Evolutionary conservation across 2,113 vertebrate species (phyloP).

Genomic region (Tor tambroides): DNA sequence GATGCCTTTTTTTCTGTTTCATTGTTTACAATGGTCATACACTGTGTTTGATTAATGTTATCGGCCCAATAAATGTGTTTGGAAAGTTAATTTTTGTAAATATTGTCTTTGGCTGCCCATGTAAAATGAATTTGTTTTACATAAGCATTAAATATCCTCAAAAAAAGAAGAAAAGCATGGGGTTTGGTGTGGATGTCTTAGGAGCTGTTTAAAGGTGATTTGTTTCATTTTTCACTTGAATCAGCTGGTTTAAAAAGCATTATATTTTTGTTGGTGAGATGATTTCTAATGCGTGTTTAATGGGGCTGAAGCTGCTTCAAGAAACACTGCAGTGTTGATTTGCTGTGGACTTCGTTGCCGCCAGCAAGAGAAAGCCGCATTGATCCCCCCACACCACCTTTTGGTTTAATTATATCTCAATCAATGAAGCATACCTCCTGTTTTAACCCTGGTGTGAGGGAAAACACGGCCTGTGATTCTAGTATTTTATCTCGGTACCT

Average conservation of each 20-base stretch:
- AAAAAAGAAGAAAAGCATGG: neutral
- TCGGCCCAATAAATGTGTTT: constrained; percentile 97
- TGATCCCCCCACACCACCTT: constrained; percentile 57
- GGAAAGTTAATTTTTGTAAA: constrained; percentile 78
- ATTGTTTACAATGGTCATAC: constrained; percentile 95
- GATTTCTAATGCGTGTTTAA: constrained; percentile 38
- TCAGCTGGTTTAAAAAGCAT: constrained; percentile 39
- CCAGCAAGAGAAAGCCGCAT: constrained; percentile 40
- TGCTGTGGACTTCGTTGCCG: constrained; percentile 4
- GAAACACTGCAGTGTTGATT: constrained; percentile 33
- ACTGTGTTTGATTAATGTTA: constrained; percentile 95
- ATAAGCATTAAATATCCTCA: neutral
- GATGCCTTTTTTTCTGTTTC: constrained; percentile 85
- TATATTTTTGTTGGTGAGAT: neutral
- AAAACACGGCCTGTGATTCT: constrained; percentile 58
- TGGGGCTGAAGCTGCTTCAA: constrained; percentile 12
- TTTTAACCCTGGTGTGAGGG: constrained; percentile 58
- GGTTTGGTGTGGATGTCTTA: neutral
- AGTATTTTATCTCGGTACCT: constrained; percentile 48
- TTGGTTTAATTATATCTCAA: constrained; percentile 68
- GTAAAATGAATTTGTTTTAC: neutral
- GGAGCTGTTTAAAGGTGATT: constrained; percentile 54
- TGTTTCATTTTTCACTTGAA: constrained; percentile 66
- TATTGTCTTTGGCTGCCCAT: constrained; percentile 51
- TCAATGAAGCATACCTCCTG: constrained; percentile 67